Evolutionary conservation across 1,140 invertebrate species (phyloP), one percentile per base, ranked within the genome.

Genomic region (Drosophila oshimai): DNA sequence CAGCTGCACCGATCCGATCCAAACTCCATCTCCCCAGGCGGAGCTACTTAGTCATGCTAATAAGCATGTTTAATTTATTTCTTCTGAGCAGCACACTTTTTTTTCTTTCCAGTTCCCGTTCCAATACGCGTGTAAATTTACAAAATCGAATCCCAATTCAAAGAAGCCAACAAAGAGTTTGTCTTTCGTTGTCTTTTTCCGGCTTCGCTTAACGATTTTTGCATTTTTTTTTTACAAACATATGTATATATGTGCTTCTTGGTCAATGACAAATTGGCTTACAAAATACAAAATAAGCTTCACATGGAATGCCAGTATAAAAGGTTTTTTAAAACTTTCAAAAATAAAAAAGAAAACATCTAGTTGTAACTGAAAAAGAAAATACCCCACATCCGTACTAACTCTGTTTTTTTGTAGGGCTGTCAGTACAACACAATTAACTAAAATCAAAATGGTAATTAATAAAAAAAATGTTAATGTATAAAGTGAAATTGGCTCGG

Each of bases 211-310:
- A 26, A 20, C 33, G 26, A 39, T 44, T 42, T 28, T 72, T 62
- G 67, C 28, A 45, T 37, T 42, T 28, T 15, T 42, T 53, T 28
- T 47, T 41, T 22, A 45, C 62, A 34, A 22, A 15, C 24, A 17
- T 18, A 41, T 31, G n/a, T 33, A 3, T 34, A 17, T 49, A 4
- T 33, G 26, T 22, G 20, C 9, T 15, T 17, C 20, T 36, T 70
- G 61, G 42, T 45, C 53, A 54, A 37, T 45, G 26, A 34, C 64
- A 84, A 75, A 86, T 84, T 83, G 74, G 74, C 64, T 70, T 78
- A 69, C 10, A 28, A 29, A 41, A 33, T 6, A n/a, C 18, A 31
- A 33, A 61, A 22, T 64, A 42, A 29, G 20, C 22, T 24, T 17
- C 13, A 17, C 22, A 12, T 18, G 3, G 5, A n/a, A 17, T n/a